Base-by-base conservation (phyloP, 2,797 vertebrate species). In the Pseudomugil gertrudae region DNA sequence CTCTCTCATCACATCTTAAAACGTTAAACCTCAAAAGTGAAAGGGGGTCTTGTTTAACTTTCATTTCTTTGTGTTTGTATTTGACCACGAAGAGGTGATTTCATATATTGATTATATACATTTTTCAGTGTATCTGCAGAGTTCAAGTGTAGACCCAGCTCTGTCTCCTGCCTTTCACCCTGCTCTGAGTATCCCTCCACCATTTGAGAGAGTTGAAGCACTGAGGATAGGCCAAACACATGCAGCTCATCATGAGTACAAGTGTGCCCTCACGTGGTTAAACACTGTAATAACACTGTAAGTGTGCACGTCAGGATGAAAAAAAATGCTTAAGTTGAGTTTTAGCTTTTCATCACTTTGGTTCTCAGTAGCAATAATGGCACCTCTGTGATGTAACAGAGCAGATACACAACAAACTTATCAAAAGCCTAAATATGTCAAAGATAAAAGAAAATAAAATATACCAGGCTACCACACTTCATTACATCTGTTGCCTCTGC, bases 261-360 rank as follows among this genome's bases (percentile, higher is more conserved):
- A 90, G 82, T 74, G 73, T 84, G 92, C 91, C 92, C 90, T 76
- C 93, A 80, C 69, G 69, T 93, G 93, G 91, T 64, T n/a, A 55
- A 68, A 64, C 21, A 1, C 24, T 64, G 90, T 35, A 85, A 90
- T 50, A 69, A 72, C 88, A n/a, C n/a, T n/a, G n/a, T n/a, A 85
- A 30, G 29, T 27, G 19, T 15, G 38, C n/a, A 17, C 5, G 21
- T 38, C 9, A 14, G 24, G 19, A 13, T 55, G 36, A 43, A 33
- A 24, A 61, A 43, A 21, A 38, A 47, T 61, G 33, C 66, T 56
- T 35, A 66, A 63, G 72, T 68, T 59, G 55, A n/a, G n/a, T n/a
- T 84, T 84, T 66, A 69, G 60, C 63, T 76, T 71, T 76, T 47
- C 62, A 70, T 83, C 71, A 79, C 63, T 72, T 63, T 65, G 47